A percentile compares a stretch with the other conserved stretches of the same genome.
phyloP scores from a whole-genome alignment of 2,113 vertebrate species.

The Pipra filicauda region DNA sequence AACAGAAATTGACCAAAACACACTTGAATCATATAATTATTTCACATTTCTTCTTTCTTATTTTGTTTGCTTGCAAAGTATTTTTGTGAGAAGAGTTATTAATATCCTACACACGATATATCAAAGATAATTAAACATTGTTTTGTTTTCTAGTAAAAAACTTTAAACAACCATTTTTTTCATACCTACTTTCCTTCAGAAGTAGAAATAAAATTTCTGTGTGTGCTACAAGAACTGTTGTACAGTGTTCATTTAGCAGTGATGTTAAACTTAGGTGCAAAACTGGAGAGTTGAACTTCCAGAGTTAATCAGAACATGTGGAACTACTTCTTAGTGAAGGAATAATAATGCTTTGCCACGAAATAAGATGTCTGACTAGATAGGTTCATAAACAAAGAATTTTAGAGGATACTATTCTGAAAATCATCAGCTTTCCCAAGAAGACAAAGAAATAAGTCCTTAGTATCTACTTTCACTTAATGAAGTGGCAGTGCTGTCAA shows the following conservation, averaged over 20 bases:
- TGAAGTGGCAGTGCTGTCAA: background rate
- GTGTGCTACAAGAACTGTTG: background rate
- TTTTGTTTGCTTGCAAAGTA: background rate
- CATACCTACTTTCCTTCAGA: background rate
- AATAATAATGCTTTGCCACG: background rate
- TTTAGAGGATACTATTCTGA: background rate
- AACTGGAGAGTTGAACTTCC: background rate
- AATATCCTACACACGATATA: background rate
- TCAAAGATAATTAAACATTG: background rate
- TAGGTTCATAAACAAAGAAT: background rate
- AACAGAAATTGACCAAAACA: background rate
- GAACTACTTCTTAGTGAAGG: background rate
- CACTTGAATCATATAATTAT: background rate
- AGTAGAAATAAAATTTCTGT: background rate
- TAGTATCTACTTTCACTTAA: background rate
- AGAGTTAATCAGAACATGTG: background rate
- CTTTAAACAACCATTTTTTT: background rate
- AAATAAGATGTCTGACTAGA: background rate
- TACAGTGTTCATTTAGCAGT: background rate
- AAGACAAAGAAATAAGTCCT: background rate
- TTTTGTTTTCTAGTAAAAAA: background rate
- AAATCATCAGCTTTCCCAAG: background rate
- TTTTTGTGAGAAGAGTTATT: background rate
- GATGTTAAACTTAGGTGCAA: background rate
- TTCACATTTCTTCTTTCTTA: rapidly evolving